These are phyloP conservation scores for Ptychochromis oligacanthus DNA, from an alignment of 2,113 vertebrate genomes.

Conservation along the genomic window DNA sequence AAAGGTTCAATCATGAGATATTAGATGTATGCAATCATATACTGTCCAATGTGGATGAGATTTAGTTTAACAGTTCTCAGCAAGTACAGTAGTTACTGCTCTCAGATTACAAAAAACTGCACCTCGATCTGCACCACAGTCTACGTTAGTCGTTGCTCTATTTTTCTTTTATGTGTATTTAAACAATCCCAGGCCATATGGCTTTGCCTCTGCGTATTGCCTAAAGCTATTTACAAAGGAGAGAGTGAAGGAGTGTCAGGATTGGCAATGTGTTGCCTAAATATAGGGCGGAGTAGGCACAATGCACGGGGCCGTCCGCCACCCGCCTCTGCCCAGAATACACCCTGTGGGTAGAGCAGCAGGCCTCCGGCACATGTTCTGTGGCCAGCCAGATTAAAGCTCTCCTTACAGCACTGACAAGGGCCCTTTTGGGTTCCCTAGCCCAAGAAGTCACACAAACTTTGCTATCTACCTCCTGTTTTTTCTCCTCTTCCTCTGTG, in stretches of 20 bases:
- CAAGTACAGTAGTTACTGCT: conserved; percentile 3
- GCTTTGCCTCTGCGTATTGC: conserved; percentile 38
- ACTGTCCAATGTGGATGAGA: conserved; percentile 23
- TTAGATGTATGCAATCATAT: conserved; percentile 39
- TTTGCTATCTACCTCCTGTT: conserved; percentile 61
- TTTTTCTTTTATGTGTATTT: conserved; percentile 50
- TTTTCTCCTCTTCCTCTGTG: conserved; percentile 26
- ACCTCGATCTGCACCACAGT: not conserved
- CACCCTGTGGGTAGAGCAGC: conserved; percentile 78
- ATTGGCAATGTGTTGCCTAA: conserved; percentile 72
- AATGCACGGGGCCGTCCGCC: conserved; percentile 74
- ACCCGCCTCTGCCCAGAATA: conserved; percentile 78
- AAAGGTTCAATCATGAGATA: conserved; percentile 34
- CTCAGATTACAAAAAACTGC: conserved; percentile 15
- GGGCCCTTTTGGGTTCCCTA: conserved; percentile 76
- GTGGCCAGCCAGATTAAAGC: conserved; percentile 84
- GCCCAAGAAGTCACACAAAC: conserved; percentile 80
- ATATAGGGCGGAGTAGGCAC: conserved; percentile 79
- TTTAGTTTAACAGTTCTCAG: conserved; percentile 5
- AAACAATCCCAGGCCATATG: conserved; percentile 59
- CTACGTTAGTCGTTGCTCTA: not conserved
- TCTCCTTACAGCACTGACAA: conserved; percentile 81
- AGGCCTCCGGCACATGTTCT: conserved; percentile 80
- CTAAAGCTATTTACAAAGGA: conserved; percentile 73
- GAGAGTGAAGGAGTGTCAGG: conserved; percentile 67